phyloP scores from a whole-genome alignment of 2,888 invertebrate species.

The Hemicrepidius hirtus region DNA sequence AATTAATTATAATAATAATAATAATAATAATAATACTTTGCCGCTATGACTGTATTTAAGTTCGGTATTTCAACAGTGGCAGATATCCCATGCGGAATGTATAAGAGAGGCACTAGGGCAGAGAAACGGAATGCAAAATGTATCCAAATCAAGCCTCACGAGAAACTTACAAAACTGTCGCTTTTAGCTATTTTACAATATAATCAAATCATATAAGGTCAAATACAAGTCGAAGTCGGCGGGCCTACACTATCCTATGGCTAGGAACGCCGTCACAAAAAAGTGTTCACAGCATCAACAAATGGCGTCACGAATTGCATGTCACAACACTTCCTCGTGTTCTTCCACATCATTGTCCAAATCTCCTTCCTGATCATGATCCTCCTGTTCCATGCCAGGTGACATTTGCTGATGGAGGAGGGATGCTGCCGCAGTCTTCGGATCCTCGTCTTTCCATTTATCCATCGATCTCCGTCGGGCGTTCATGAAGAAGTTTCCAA shows the following conservation, averaged over 20 bases:
- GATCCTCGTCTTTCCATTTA: conserved; percentile 98
- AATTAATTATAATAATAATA: not conserved
- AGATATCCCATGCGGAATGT: conserved; percentile 43
- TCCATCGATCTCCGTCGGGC: conserved; percentile 98
- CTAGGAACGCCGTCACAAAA: conserved; percentile 64
- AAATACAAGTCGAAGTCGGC: conserved; percentile 58
- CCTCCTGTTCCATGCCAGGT: conserved; percentile 70
- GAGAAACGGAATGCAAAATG: conserved; percentile 32
- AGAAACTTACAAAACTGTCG: conserved; percentile 14
- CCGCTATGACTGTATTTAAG: conserved; percentile 14
- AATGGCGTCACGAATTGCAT: conserved; percentile 72
- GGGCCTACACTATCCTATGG: conserved; percentile 64
- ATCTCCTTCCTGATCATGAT: conserved; percentile 71
- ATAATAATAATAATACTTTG: not conserved
- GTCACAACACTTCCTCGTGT: conserved; percentile 76
- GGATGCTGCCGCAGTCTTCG: conserved; percentile 73
- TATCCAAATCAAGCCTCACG: conserved; percentile 16
- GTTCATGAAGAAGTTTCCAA: conserved; percentile 99
- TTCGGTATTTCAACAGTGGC: conserved; percentile 31
- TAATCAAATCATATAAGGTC: conserved; percentile 49
- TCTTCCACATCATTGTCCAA: conserved; percentile 75
- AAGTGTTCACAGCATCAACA: conserved; percentile 72
- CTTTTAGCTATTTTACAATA: conserved; percentile 31
- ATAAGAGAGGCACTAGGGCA: conserved; percentile 47
- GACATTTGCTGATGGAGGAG: conserved; percentile 71